Evolutionary conservation across 2,797 vertebrate genomes (phyloP).

Genomic region (Astyanax mexicanus): DNA sequence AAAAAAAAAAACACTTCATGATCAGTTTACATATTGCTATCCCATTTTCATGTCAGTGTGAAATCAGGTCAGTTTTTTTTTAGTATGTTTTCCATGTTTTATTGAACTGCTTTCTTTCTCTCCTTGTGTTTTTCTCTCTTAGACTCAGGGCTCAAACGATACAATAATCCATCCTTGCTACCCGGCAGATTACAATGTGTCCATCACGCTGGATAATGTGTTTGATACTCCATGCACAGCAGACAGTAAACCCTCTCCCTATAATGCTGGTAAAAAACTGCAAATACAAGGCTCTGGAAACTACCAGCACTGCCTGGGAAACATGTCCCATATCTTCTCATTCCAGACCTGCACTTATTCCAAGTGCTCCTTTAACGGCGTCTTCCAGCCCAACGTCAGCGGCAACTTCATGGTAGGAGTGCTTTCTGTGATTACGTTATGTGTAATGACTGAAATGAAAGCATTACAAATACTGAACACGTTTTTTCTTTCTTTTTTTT

Average conservation of each 20-base stretch:
- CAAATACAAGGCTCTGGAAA: constrained; percentile 70
- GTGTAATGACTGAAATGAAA: not conserved
- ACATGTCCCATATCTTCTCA: constrained; percentile 71
- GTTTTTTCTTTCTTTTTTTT: no score
- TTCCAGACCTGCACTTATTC: constrained; percentile 61
- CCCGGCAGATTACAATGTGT: constrained; percentile 62
- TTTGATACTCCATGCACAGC: constrained; percentile 68
- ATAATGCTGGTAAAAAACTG: not conserved
- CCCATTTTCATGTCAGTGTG: no score
- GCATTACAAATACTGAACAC: no score
- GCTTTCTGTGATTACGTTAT: not conserved
- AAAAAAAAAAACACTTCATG: no score
- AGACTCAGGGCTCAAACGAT: constrained; percentile 42
- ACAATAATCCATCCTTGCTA: constrained; percentile 75
- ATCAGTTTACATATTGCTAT: no score
- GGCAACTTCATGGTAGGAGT: constrained; percentile 77
- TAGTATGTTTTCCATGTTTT: no score
- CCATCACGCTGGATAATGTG: constrained; percentile 50
- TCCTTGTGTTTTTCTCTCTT: constrained; percentile 21
- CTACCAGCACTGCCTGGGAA: constrained; percentile 62
- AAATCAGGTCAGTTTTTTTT: not conserved
- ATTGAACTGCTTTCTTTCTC: not conserved
- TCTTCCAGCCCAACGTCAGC: constrained; percentile 70
- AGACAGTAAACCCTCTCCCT: accelerated
- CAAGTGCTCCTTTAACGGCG: constrained; percentile 73